These are phyloP conservation scores for Clunio marinus DNA, from an alignment of 2,888 invertebrate genomes.

Conservation along the genomic window DNA sequence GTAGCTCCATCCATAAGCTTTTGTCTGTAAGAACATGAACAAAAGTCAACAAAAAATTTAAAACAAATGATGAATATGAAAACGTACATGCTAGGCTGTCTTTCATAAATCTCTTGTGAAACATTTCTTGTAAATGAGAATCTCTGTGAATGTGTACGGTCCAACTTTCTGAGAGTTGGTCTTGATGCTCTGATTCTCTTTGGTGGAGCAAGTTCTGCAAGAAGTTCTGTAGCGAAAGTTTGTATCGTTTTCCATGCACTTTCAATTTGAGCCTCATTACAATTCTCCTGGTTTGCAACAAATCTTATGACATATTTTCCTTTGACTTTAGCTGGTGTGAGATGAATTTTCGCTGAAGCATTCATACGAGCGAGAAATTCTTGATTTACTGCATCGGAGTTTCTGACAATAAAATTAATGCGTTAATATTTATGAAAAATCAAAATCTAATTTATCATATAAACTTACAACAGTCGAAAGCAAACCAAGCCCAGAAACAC, in stretches of 20 bases:
- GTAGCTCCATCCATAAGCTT: constrained; percentile 51
- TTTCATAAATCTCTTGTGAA: constrained; percentile 51
- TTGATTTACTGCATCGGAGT: constrained; percentile 69
- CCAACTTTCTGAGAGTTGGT: constrained; percentile 46
- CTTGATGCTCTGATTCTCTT: constrained; percentile 40
- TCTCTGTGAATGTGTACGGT: constrained; percentile 49
- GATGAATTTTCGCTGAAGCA: constrained; percentile 76
- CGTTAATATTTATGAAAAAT: background rate
- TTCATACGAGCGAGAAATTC: constrained; percentile 73
- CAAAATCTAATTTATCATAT: background rate
- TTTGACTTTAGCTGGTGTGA: constrained; percentile 77
- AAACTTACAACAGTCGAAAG: constrained; percentile 59
- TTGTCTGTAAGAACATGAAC: constrained; percentile 43
- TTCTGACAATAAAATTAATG: constrained; percentile 48
- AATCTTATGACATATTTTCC: constrained; percentile 73
- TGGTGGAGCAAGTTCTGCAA: constrained; percentile 21
- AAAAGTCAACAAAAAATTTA: background rate
- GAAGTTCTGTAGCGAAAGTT: constrained; percentile 53
- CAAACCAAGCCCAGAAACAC: constrained; percentile 73
- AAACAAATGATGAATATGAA: background rate
- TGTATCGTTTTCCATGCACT: constrained; percentile 62
- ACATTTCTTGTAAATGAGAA: constrained; percentile 53
- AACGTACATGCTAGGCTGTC: constrained; percentile 43
- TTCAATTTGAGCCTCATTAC: constrained; percentile 68
- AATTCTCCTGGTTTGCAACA: constrained; percentile 75